Evolutionary conservation across 2,888 invertebrate genomes (phyloP).

Genomic region (Epinotia ramella): DNA sequence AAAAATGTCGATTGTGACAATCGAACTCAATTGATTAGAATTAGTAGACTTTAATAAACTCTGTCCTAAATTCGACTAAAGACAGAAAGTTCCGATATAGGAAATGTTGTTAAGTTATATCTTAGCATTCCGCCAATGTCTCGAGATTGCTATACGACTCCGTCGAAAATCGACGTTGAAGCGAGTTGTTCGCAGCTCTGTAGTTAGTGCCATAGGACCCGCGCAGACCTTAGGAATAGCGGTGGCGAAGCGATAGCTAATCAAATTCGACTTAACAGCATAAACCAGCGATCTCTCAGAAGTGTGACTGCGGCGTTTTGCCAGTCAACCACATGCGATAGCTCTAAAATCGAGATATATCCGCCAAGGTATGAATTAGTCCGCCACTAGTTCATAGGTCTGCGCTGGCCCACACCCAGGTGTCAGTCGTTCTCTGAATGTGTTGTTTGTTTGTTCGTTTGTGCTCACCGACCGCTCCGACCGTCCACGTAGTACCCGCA

Average conservation of each 20-base stretch:
- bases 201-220: slow-evolving; percentile 44
- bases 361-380: not conserved
- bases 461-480: slow-evolving; percentile 15
- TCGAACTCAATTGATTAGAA: not conserved
- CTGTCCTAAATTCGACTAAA: slow-evolving; percentile 4
- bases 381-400: not conserved
- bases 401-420: not conserved
- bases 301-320: too few species aligned
- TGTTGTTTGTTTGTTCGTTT: not conserved
- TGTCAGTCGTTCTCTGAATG: slow-evolving; percentile 14
- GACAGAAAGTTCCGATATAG: slow-evolving; percentile 1
- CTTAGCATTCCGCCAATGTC: slow-evolving; percentile 17
- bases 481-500: slow-evolving; percentile 24
- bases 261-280: not conserved
- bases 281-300: not conserved
- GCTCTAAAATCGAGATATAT: too few species aligned
- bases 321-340: too few species aligned
- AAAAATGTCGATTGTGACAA: slow-evolving; percentile 1
- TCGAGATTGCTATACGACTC: slow-evolving; percentile 17
- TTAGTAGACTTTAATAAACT: slow-evolving; percentile 4
- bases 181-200: slow-evolving; percentile 17
- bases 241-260: not conserved
- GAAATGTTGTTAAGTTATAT: slow-evolving; percentile 16
- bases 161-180: slow-evolving; percentile 17
- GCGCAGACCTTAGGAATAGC: slow-evolving; percentile 8